Evolutionary conservation across 1,140 invertebrate genomes (phyloP).

Genomic region (Aphis craccivora): DNA sequence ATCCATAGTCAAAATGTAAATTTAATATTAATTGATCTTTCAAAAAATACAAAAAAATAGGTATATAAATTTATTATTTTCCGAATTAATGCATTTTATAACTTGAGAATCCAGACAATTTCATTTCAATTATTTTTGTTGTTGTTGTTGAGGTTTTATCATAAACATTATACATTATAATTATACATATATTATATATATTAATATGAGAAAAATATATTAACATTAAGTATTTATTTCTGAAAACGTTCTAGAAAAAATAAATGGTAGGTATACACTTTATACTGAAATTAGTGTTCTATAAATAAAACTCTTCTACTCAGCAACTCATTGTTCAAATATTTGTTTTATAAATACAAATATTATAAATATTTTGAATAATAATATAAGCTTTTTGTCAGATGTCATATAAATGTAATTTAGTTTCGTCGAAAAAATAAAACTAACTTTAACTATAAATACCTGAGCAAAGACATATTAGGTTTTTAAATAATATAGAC

Average conservation of each 20-base stretch:
- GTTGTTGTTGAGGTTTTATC: background rate
- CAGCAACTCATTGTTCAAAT: too few species aligned
- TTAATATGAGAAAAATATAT: background rate
- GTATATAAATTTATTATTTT: background rate
- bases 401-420: background rate
- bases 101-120: background rate
- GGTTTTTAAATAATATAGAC: background rate
- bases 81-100: background rate
- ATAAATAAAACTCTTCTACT: too few species aligned
- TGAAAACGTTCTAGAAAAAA: background rate
- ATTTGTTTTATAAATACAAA: too few species aligned
- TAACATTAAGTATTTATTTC: background rate
- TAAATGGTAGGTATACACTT: background rate
- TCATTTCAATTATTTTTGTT: background rate
- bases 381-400: background rate
- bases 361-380: too few species aligned
- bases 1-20: background rate
- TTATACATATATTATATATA: background rate
- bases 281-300: background rate
- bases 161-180: background rate
- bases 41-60: background rate
- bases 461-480: background rate
- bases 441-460: background rate
- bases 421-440: too few species aligned
- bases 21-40: background rate